phyloP scores from a whole-genome alignment of 2,888 invertebrate species.

The Cyclophora albipunctata region DNA sequence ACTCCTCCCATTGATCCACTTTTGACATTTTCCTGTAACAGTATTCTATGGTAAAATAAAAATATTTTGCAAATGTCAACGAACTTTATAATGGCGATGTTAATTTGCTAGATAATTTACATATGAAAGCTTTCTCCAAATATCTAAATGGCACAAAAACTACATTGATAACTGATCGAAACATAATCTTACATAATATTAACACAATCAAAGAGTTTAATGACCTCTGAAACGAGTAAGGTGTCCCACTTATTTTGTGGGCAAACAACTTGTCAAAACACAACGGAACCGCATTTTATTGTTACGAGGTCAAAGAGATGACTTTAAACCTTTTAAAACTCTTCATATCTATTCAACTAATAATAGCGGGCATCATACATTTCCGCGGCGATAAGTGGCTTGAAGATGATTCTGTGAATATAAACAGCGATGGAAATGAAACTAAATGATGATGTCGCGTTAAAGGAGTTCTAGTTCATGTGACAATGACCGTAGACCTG shows the following conservation, averaged over 20 bases:
- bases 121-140: too few species aligned
- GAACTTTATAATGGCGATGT: too few species aligned
- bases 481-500: constrained; percentile 57
- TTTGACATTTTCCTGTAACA: too few species aligned
- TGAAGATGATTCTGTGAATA: constrained; percentile 16
- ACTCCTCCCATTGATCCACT: too few species aligned
- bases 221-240: constrained; percentile 27
- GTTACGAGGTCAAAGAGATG: constrained; percentile 31
- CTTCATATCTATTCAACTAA: constrained; percentile 7
- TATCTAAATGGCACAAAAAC: too few species aligned
- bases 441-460: constrained; percentile 13
- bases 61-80: too few species aligned
- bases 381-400: constrained; percentile 12
- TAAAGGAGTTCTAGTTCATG: constrained; percentile 37
- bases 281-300: constrained; percentile 38
- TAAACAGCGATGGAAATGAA: constrained; percentile 23
- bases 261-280: constrained; percentile 58
- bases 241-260: constrained; percentile 48
- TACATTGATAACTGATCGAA: too few species aligned
- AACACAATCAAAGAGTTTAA: constrained; percentile 34
- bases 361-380: constrained; percentile 17
- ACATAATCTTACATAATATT: constrained; percentile 22
- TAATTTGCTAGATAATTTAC: too few species aligned
- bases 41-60: too few species aligned
- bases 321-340: constrained; percentile 19